Percentiles rank a stretch among this genome's conserved stretches.
These are phyloP conservation scores for Chaenogobius annularis DNA, from an alignment of 2,113 vertebrate genomes.

Conservation along the genomic window DNA sequence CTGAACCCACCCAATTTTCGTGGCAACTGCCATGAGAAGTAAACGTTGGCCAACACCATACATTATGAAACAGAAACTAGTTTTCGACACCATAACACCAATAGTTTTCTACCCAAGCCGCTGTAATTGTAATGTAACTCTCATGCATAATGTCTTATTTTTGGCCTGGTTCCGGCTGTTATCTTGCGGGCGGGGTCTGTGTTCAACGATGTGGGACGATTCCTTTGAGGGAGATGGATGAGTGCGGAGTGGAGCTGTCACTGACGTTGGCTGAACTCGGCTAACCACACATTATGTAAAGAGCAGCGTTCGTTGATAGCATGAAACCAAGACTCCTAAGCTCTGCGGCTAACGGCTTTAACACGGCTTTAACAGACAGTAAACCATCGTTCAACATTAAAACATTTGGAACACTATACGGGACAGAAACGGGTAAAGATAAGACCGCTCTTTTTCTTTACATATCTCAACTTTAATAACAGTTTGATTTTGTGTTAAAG, in stretches of 20 bases:
- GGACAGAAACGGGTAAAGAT: no score
- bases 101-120: not conserved
- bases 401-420: not conserved
- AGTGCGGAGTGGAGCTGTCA: conserved; percentile 1
- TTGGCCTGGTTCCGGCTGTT: not conserved
- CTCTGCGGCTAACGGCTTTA: not conserved
- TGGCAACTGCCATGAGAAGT: not conserved
- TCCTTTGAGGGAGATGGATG: conserved; percentile 3
- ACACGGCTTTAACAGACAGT: no score
- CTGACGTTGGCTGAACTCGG: conserved; percentile 10
- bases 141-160: not conserved
- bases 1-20: not conserved
- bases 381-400: not conserved
- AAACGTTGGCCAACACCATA: not conserved
- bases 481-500: no score
- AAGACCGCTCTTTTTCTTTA: no score
- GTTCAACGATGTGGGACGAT: not conserved
- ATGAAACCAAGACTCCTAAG: not conserved
- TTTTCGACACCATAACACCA: no score
- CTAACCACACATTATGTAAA: conserved; percentile 6
- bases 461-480: no score
- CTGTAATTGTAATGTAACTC: not conserved
- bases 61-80: not conserved
- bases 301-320: not conserved
- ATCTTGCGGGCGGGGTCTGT: not conserved